These are phyloP conservation scores for Danio tinwini DNA, from an alignment of 2,797 vertebrate genomes.

Conservation along the genomic window DNA sequence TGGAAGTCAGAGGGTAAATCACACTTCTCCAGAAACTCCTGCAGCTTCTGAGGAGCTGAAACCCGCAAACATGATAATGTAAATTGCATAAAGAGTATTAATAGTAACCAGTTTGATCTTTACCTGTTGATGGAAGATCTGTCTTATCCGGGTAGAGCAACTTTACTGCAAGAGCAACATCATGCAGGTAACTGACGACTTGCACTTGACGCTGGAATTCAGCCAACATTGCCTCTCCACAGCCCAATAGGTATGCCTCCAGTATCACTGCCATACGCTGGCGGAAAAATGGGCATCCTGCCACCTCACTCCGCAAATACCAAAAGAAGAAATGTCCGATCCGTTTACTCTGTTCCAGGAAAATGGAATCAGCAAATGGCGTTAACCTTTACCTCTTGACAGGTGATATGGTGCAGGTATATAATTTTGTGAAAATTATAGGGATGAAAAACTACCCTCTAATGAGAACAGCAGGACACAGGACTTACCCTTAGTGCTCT, in stretches of 20 bases:
- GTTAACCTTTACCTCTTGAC: conserved; percentile 6
- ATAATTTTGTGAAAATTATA: neutral
- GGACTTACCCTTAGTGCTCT: conserved; percentile 78
- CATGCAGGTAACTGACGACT: conserved; percentile 71
- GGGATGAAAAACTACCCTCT: neutral
- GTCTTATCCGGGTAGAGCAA: conserved; percentile 73
- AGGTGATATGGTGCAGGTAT: neutral
- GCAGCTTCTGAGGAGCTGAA: conserved; percentile 72
- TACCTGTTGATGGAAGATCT: conserved; percentile 74
- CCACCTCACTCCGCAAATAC: conserved; percentile 82
- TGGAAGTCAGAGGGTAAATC: conserved; percentile 76
- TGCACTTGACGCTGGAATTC: conserved; percentile 76
- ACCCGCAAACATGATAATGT: conserved; percentile 6
- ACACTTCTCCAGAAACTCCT: conserved; percentile 69
- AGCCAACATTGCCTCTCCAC: conserved; percentile 74
- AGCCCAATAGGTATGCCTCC: conserved; percentile 82
- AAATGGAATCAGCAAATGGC: neutral
- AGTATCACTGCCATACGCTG: conserved; percentile 81
- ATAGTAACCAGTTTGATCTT: neutral
- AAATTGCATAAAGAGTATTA: too few species aligned
- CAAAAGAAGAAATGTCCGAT: conserved; percentile 85
- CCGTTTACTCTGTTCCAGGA: conserved; percentile 77
- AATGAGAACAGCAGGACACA: neutral
- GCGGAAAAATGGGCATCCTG: conserved; percentile 75
- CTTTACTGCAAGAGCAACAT: conserved; percentile 72